Evolutionary conservation across 2,797 vertebrate genomes (phyloP).

Genomic region (Geotria australis): DNA sequence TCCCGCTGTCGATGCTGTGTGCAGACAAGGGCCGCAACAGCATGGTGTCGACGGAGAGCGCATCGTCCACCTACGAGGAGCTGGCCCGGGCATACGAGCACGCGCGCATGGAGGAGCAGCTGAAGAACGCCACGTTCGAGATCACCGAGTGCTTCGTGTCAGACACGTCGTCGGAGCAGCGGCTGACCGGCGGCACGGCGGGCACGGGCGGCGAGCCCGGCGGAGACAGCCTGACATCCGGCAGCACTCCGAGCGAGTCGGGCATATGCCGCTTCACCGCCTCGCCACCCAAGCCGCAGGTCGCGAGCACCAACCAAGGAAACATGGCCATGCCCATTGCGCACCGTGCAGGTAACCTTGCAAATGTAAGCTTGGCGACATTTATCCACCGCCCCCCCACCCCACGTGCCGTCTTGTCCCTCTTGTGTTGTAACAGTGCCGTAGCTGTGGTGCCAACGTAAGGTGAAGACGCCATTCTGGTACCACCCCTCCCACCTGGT

Average conservation of each 20-base stretch:
- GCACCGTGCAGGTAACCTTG: not conserved
- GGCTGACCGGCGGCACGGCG: slow-evolving; percentile 35
- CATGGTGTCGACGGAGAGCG: slow-evolving; percentile 98
- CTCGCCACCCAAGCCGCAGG: slow-evolving; percentile 90
- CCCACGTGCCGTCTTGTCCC: no score
- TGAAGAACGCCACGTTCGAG: slow-evolving; percentile 94
- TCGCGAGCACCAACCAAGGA: not conserved
- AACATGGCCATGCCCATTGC: not conserved
- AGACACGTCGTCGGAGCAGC: slow-evolving; percentile 83
- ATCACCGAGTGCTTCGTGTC: slow-evolving; percentile 99
- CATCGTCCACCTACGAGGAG: slow-evolving; percentile 92
- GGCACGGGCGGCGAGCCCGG: slow-evolving; percentile 86
- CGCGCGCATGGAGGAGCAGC: slow-evolving; percentile 95
- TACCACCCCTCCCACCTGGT: no score
- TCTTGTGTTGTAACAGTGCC: no score
- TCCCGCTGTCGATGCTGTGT: no score
- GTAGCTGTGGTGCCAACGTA: no score
- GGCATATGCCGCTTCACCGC: slow-evolving; percentile 96
- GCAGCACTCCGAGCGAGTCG: slow-evolving; percentile 81
- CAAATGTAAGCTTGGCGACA: no score
- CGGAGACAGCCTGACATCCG: slow-evolving; percentile 66
- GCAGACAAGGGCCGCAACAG: slow-evolving; percentile 88
- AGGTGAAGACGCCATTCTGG: no score
- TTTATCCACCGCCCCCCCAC: no score
- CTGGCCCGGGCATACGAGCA: slow-evolving; percentile 87